Evolutionary conservation across 2,113 vertebrate species (phyloP), one percentile per base, ranked within the genome.

Genomic region (Sakesphorus luctuosus): DNA sequence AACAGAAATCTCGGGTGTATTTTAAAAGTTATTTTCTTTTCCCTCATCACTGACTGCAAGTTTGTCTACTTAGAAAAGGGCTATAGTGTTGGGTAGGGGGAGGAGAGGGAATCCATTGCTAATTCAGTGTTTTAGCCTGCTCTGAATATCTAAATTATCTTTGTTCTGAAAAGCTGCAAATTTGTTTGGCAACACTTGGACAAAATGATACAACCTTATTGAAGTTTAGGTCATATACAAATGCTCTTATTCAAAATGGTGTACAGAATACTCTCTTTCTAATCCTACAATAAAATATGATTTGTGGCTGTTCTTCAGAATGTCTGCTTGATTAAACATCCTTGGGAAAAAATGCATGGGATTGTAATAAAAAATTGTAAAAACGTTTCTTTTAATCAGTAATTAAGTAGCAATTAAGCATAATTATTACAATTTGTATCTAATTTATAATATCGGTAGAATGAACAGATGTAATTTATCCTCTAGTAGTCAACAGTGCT

Each of bases 401-500:
- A 95, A 95, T 93, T 94, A 94, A 93, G 75, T 72, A 95, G 90
- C 88, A 94, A 87, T 93, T 97, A 91, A 94, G 72, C 53, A 88
- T 92, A 96, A 95, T 95, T 95, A 96, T 93, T 94, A 96, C 87
- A 93, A 97, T 90, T 95, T 90, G 90, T 94, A 88, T 69, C 68
- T 94, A 88, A 89, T 95, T 92, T 90, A 87, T 95, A 87, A 61
- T 91, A 94, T 82, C 21, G 13, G 86, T 69, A 74, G 78, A 94
- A 89, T 19, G 74, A 93, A 84, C 87, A 89, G 85, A 91, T 63
- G 62, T 55, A 74, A 91, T 95, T 95, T 89, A 83, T 80, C 91
- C 68, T 94, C 49, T 83, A 84, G 25, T 10, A 92, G 88, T 75
- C 72, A 94, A 76, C 63, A 93, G 59, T 9, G 36, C 49, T 81